These are phyloP conservation scores for Tetramorium parvispinum DNA, from an alignment of 1,140 invertebrate genomes.

Conservation along the genomic window DNA sequence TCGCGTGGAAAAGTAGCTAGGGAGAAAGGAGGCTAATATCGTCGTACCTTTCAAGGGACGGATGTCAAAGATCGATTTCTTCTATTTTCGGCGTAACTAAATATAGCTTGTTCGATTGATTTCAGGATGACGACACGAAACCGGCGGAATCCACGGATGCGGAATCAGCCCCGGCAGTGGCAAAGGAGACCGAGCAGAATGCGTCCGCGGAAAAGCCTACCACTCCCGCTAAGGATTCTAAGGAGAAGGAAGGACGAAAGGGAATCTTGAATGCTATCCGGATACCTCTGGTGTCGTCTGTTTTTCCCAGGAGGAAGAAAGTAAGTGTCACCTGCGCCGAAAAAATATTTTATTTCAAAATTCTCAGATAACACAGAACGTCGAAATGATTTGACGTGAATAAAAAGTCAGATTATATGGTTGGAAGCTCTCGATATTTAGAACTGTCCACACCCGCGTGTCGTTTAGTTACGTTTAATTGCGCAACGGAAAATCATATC, in stretches of 20 bases:
- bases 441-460: background rate
- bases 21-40: background rate
- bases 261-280: slow-evolving; percentile 88
- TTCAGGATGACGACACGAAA: slow-evolving; percentile 84
- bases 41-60: background rate
- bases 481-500: background rate
- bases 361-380: background rate
- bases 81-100: background rate
- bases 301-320: slow-evolving; percentile 87
- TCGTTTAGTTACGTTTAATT: background rate
- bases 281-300: slow-evolving; percentile 87
- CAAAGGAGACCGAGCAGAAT: slow-evolving; percentile 84
- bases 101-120: background rate
- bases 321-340: slow-evolving; percentile 58
- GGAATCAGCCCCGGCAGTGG: slow-evolving; percentile 69
- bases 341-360: background rate
- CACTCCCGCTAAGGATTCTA: slow-evolving; percentile 84
- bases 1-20: too few species aligned
- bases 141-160: slow-evolving; percentile 76
- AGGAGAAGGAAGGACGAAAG: slow-evolving; percentile 81
- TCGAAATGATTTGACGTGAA: background rate
- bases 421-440: background rate
- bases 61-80: background rate
- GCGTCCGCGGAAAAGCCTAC: slow-evolving; percentile 84
- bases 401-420: background rate